Evolutionary conservation across 2,888 invertebrate genomes (phyloP).

Genomic region (Odontomyia ornata): DNA sequence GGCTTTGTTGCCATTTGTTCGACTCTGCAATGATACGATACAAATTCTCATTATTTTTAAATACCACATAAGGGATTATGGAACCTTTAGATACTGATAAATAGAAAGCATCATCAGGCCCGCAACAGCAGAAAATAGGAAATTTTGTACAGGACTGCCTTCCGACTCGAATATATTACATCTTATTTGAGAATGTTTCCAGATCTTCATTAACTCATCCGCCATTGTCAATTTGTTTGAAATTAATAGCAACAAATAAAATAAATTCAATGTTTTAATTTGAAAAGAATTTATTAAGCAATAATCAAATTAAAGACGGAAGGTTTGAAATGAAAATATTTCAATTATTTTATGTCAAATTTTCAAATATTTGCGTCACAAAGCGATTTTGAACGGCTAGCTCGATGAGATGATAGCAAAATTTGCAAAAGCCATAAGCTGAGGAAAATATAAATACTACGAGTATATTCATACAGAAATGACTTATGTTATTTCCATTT

Average conservation of each 20-base stretch:
- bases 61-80: not conserved
- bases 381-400: not conserved
- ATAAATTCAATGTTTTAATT: slow-evolving; percentile 26
- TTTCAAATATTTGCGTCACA: not conserved
- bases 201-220: slow-evolving; percentile 13
- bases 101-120: slow-evolving; percentile 19
- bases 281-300: slow-evolving; percentile 4
- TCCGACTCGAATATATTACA: slow-evolving; percentile 28
- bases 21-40: not conserved
- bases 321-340: not conserved
- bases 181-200: slow-evolving; percentile 32
- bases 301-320: slow-evolving; percentile 1
- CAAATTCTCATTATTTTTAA: not conserved
- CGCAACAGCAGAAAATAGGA: slow-evolving; percentile 19
- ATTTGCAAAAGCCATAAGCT: too few species aligned
- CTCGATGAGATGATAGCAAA: not conserved
- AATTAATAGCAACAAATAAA: not conserved
- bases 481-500: too few species aligned
- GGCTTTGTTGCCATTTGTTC: not conserved
- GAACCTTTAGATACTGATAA: slow-evolving; percentile 30
- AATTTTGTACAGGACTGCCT: slow-evolving; percentile 28
- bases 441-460: too few species aligned
- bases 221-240: slow-evolving; percentile 18
- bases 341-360: not conserved
- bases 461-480: too few species aligned